phyloP scores from a whole-genome alignment of 2,113 vertebrate genomes.

The Myiozetetes cayanensis region DNA sequence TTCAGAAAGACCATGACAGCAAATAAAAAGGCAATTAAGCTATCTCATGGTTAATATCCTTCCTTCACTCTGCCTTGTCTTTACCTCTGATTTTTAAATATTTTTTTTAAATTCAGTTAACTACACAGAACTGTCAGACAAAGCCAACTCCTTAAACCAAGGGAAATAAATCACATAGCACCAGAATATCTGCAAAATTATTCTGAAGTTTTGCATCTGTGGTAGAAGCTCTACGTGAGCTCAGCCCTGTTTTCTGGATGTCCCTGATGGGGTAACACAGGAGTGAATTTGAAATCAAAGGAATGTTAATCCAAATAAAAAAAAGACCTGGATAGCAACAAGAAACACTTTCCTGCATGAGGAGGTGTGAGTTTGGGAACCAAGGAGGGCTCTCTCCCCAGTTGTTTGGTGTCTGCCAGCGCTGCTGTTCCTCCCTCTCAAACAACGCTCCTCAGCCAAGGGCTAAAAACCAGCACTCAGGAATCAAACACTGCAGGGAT shows the following conservation, averaged over 20 bases:
- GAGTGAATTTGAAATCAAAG: background rate
- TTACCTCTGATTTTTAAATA: background rate
- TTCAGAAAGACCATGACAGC: background rate
- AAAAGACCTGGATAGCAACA: background rate
- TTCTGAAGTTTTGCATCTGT: background rate
- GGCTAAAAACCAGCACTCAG: background rate
- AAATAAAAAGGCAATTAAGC: background rate
- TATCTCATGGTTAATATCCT: background rate
- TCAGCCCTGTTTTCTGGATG: background rate
- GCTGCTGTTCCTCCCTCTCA: background rate
- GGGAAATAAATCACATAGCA: background rate
- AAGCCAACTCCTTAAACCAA: background rate
- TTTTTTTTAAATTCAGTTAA: background rate
- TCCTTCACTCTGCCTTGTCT: background rate
- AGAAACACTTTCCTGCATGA: background rate
- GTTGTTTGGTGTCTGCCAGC: background rate
- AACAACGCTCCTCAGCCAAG: background rate
- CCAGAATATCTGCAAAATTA: background rate
- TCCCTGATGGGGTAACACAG: background rate
- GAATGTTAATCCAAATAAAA: background rate
- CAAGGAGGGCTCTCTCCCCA: background rate
- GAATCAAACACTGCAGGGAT: background rate
- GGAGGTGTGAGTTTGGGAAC: background rate
- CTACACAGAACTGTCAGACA: background rate
- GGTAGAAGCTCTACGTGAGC: background rate